Base-by-base conservation (phyloP, 2,797 vertebrate genomes). In the Eupleurogrammus muticus region DNA sequence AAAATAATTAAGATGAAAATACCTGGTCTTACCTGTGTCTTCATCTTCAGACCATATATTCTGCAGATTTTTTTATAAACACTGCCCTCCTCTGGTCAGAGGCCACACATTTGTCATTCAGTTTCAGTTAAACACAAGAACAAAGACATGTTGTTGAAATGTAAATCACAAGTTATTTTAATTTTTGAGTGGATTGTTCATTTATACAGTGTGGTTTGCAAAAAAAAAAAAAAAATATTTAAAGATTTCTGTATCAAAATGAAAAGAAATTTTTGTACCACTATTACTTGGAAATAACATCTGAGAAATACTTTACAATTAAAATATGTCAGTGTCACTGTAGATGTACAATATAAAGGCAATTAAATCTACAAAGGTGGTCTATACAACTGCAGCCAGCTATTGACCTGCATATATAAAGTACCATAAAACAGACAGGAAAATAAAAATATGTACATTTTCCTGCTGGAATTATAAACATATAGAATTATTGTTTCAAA, bases 261-360 rank as follows among this genome's bases (percentile, higher is more conserved):
- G 67, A 57, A 53, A 66, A 19, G 16, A 72, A 55, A 36, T 52
- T 63, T 73, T 71, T 78, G 85, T 87, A 81, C 77, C 84, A 59
- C 74, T 70, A 76, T 76, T 82, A 75, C 52, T 73, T 48, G 68
- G 82, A 88, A 89, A 89, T 40, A 53, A 70, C 70, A 58, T 84
- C 72, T 87, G 90, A 94, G 93, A 95, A 96, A 96, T 92, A 95
- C 88, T 94, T 95, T 94, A 95, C 93, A 94, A 93, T 96, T 94
- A 95, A 95, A 95, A 95, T 86, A 90, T 87, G 78, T 66, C 84
- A 90, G 85, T 72, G 90, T 82, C 89, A 89, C 36, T 76, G 87
- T 88, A 87, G 90, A 92, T 95, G 92, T 93, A 96, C 93, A 96
- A 87, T 46, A 85, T 83, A 90, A 85, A 86, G 89, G 91, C 78